Evolutionary conservation across 2,797 vertebrate genomes (phyloP).

Genomic region (Taenioides sp.): DNA sequence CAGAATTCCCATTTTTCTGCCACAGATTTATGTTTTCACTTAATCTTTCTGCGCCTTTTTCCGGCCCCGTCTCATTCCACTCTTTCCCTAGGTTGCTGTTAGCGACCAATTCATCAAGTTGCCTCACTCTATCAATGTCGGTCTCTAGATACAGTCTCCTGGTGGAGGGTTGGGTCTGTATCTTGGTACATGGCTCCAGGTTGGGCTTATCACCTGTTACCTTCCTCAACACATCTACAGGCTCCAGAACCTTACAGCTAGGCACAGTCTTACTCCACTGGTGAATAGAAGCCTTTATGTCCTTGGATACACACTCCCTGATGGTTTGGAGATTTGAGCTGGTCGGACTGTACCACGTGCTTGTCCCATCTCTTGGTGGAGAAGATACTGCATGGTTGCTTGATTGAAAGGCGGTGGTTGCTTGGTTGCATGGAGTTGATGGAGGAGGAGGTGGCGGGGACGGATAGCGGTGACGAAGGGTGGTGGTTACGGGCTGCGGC

Average conservation of each 20-base stretch:
- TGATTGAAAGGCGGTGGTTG: conserved; percentile 19
- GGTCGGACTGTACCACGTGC: conserved; percentile 55
- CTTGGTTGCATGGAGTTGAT: conserved; percentile 28
- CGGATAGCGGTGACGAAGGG: conserved; percentile 45
- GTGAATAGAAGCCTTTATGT: conserved; percentile 54
- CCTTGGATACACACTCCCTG: conserved; percentile 53
- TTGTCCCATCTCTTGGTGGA: conserved; percentile 22
- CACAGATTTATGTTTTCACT: conserved; percentile 45
- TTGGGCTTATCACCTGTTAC: conserved; percentile 58
- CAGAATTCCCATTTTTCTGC: conserved; percentile 50
- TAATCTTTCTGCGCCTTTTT: conserved; percentile 46
- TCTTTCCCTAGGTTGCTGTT: conserved; percentile 62
- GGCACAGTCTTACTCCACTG: conserved; percentile 74
- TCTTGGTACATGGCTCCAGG: conserved; percentile 59
- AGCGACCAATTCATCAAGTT: conserved; percentile 65
- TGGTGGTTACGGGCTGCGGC: conserved; percentile 68
- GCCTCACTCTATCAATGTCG: conserved; percentile 77
- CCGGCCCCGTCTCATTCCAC: conserved; percentile 36
- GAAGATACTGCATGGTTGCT: conserved; percentile 13
- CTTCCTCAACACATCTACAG: conserved; percentile 67
- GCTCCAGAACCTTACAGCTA: conserved; percentile 81
- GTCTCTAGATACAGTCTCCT: conserved; percentile 71
- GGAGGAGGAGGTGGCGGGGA: conserved; percentile 28
- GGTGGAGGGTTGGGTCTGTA: conserved; percentile 61
- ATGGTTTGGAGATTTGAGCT: conserved; percentile 60